Evolutionary conservation across 2,888 invertebrate species (phyloP).

Genomic region (Chaitophorus viminalis): DNA sequence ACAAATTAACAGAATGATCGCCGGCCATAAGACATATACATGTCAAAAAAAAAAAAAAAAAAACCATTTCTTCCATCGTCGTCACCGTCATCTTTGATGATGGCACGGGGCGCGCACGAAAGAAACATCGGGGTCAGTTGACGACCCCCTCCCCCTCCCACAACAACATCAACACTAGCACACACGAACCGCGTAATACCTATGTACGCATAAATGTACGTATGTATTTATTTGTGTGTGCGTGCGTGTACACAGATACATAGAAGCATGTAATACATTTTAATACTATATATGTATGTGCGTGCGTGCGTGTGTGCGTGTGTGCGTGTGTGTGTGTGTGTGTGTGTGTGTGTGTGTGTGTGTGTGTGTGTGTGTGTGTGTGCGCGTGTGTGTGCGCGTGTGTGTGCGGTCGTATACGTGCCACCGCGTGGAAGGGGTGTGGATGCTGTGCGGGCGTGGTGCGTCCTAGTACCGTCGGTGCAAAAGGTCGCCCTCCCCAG

Average conservation of each 20-base stretch:
- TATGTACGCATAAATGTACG: too few species aligned
- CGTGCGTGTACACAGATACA: background rate
- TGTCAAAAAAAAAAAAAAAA: background rate
- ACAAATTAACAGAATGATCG: too few species aligned
- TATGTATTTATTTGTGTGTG: too few species aligned
- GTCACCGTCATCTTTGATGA: background rate
- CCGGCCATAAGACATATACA: too few species aligned
- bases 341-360: background rate
- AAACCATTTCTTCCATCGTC: constrained; percentile 10
- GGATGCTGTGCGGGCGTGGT: constrained; percentile 59
- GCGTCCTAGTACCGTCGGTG: constrained; percentile 13
- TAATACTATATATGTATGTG: background rate
- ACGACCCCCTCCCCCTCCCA: background rate
- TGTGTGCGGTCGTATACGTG: background rate
- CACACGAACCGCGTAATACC: too few species aligned
- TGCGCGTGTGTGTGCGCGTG: background rate
- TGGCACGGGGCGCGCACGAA: background rate
- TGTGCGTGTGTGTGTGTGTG: background rate
- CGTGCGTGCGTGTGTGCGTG: background rate
- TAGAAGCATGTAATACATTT: too few species aligned
- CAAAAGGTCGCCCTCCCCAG: constrained; percentile 38
- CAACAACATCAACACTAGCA: too few species aligned
- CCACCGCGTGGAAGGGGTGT: too few species aligned
- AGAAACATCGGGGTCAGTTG: constrained; percentile 47
- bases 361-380: background rate